Base-by-base conservation (phyloP, 2,888 invertebrate genomes). In the Phyllotreta striolata region DNA sequence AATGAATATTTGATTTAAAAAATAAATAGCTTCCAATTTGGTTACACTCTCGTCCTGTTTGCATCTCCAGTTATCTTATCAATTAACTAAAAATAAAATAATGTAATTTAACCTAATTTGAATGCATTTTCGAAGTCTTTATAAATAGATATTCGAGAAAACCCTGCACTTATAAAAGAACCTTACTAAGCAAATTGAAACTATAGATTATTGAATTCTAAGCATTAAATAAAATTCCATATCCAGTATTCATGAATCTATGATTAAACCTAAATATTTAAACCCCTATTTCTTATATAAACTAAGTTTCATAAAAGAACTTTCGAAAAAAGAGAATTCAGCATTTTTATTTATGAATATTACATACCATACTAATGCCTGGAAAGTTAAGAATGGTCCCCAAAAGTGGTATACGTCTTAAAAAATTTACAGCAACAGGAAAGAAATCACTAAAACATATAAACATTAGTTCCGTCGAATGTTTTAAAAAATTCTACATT, bases 401-500 rank as follows among this genome's bases (percentile, higher is more conserved):
- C 64, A 99, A 79, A 6, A 98, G 85, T 58, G 99, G 98, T 66
- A 99, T 90, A 82, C 96, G 88, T 77, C 97, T 86, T 71, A 99
- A 83, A 83, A 99, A 98, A 81, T 97, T 97, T 43, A 99, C 87
- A 41, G 95, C 97, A 6, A 96, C 95, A 13, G 98, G 98, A 82
- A 99, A 89, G 83, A 99, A 98, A 24, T 98, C 98, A 83, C 98
- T 98, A 87, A 64, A 87, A 85, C 62, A 62, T 57, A 41, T n/a
- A 54, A n/a, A 14, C 9, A 40, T 35, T 38, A 34, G 24, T 24
- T 24, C 24, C 1, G 1, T 24, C 24, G 24, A 24, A 24, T 12
- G 10, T n/a, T n/a, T 9, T 10, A 37, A 4, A n/a, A n/a, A 62
- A 57, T 51, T 54, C 24, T n/a, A 14, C 12, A 43, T 51, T 79